A percentile compares a stretch with the other conserved stretches of the same genome.
phyloP scores from a whole-genome alignment of 2,888 invertebrate genomes.

The Hyposoter didymator region DNA sequence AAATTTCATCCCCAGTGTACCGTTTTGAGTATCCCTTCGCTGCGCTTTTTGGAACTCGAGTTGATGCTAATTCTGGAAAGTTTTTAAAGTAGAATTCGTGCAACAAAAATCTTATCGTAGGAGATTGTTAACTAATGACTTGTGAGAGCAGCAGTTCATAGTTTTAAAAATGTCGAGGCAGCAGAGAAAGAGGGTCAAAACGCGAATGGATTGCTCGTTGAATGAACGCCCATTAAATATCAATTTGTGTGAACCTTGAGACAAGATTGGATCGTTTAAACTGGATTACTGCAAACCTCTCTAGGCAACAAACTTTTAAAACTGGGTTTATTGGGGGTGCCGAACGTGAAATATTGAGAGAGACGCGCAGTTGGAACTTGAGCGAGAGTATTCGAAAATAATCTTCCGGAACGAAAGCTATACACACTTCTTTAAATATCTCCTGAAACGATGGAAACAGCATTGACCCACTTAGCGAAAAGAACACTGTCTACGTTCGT shows the following conservation, averaged over 20 bases:
- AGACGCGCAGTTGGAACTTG: not conserved
- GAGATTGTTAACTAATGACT: not conserved
- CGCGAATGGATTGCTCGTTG: not conserved
- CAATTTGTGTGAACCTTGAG: not conserved
- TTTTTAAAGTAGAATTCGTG: too few species aligned
- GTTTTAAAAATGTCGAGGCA: not conserved
- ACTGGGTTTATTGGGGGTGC: not conserved
- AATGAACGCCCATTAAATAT: not conserved
- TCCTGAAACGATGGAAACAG: not conserved
- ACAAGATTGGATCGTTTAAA: not conserved
- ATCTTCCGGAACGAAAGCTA: not conserved
- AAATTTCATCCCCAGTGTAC: too few species aligned
- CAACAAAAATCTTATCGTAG: not conserved
- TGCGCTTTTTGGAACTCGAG: too few species aligned
- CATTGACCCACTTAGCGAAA: not conserved
- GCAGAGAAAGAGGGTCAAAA: not conserved
- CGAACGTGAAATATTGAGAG: not conserved
- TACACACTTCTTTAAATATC: not conserved
- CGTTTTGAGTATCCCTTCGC: too few species aligned
- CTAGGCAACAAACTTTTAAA: not conserved
- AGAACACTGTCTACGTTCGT: not conserved
- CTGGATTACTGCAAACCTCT: not conserved
- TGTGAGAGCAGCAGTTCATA: not conserved
- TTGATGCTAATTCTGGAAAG: too few species aligned
- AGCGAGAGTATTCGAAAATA: not conserved